Evolutionary conservation across 2,888 invertebrate species (phyloP).

Genomic region (Epistrophella euchroma): DNA sequence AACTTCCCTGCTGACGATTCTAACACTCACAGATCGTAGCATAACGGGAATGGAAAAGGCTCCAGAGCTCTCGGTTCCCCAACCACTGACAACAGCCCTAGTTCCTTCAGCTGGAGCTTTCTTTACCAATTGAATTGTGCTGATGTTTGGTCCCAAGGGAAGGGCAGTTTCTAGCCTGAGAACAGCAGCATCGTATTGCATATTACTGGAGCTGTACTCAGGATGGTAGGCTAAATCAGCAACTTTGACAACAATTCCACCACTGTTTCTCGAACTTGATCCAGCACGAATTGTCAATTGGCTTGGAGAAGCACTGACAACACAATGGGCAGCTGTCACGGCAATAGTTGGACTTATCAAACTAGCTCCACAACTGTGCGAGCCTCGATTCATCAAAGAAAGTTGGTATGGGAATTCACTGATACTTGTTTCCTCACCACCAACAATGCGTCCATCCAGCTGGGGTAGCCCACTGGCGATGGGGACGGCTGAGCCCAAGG

Average conservation of each 20-base stretch:
- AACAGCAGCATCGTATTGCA: constrained; percentile 86
- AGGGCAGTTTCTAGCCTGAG: constrained; percentile 84
- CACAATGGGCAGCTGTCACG: constrained; percentile 86
- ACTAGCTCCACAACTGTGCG: constrained; percentile 85
- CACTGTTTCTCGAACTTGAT: constrained; percentile 82
- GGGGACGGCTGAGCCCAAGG: constrained; percentile 77
- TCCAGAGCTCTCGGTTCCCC: constrained; percentile 78
- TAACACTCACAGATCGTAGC: background rate
- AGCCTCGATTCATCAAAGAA: constrained; percentile 78
- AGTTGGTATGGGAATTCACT: constrained; percentile 68
- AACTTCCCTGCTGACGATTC: background rate
- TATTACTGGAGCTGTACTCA: constrained; percentile 83
- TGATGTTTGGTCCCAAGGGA: constrained; percentile 81
- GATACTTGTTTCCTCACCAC: constrained; percentile 67
- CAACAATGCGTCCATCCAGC: constrained; percentile 75
- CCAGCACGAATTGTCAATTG: constrained; percentile 84
- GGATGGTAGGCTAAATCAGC: constrained; percentile 81
- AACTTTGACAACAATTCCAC: constrained; percentile 77
- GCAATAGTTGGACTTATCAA: constrained; percentile 81
- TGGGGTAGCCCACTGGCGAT: constrained; percentile 60
- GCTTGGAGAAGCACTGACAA: constrained; percentile 50
- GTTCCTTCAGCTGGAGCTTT: constrained; percentile 76
- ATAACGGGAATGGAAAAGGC: constrained; percentile 13
- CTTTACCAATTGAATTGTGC: constrained; percentile 83
- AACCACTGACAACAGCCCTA: constrained; percentile 77